Base-by-base conservation (phyloP, 2,113 vertebrate genomes). In the Rhipidura dahli region DNA sequence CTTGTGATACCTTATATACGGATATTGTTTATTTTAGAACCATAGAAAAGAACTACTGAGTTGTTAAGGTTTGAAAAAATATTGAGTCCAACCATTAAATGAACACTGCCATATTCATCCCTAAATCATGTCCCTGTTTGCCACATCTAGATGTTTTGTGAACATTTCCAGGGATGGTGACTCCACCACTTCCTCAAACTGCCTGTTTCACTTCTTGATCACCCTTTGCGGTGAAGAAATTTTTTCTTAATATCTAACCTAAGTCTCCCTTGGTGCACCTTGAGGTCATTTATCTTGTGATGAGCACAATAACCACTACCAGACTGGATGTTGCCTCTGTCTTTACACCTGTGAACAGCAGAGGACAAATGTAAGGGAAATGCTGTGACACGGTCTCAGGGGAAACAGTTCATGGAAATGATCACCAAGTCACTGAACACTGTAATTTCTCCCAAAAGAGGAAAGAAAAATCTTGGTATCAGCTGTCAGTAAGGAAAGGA, bases 221-320 rank as follows among this genome's bases (percentile, higher is more conserved):
- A 37, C 10, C 22, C 15, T 39, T n/a, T n/a, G 13, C 23, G 24
- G 15, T 0, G 0, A 72, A 44, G 42, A 59, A 24, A 3, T 28
- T 24, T 59, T 57, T 65, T 37, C 53, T 50, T 49, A 24, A 8
- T 39, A 40, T 65, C 27, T 56, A 73, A 59, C 4, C 4, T 23
- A 54, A 61, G 11, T 16, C 13, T 30, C 13, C 51, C 19, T 27
- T 22, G 28, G 33, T 63, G 15, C 40, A 63, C 15, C 28, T 22
- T 39, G 28, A 70, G 22, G 10, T 65, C 10, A 50, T 45, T 71
- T 72, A 70, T 23, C 20, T 28, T 50, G 26, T 50, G 23, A 68
- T 47, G 64, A 72, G 21, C 44, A 54, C 64, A 39, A 27, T 10
- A 65, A 81, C 12, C 3, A 5, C 21, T 19, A 51, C 8, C 12